Conservation (phyloP, 2,113 vertebrate species). For the Microcebus ravelobensis region DNA sequence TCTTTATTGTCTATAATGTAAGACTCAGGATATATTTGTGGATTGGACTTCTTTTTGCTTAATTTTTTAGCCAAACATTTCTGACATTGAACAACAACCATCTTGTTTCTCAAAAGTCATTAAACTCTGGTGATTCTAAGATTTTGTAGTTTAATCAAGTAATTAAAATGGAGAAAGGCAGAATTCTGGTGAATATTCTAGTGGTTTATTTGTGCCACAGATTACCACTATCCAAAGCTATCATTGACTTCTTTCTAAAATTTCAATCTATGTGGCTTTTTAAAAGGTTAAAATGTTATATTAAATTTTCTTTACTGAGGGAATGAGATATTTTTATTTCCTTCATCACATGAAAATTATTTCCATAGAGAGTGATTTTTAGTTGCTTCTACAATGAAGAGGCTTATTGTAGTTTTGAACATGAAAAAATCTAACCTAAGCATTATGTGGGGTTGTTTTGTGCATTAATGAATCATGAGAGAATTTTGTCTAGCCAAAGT, state of each 20-base stretch:
- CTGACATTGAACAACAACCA: not conserved
- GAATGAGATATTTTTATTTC: constrained; percentile 67
- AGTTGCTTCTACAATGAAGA: not conserved
- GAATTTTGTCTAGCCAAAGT: not conserved
- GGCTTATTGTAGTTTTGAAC: not conserved
- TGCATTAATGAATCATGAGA: not conserved
- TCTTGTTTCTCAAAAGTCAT: not conserved
- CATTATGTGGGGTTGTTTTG: not conserved
- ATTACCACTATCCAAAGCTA: not conserved
- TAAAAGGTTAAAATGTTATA: not conserved
- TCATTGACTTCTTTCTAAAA: not conserved
- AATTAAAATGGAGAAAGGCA: not conserved
- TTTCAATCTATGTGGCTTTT: not conserved
- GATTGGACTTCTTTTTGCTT: not conserved
- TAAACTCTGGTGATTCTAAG: not conserved
- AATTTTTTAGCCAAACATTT: not conserved
- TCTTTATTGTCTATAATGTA: not conserved
- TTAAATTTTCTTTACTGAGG: constrained; percentile 59
- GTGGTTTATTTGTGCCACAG: not conserved
- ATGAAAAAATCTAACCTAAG: not conserved
- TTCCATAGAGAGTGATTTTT: constrained; percentile 23
- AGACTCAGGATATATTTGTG: not conserved
- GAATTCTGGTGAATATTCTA: not conserved
- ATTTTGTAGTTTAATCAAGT: not conserved
- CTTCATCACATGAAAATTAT: constrained; percentile 5